phyloP scores from a whole-genome alignment of 2,888 invertebrate species.

The Ferdinandea cuprea region DNA sequence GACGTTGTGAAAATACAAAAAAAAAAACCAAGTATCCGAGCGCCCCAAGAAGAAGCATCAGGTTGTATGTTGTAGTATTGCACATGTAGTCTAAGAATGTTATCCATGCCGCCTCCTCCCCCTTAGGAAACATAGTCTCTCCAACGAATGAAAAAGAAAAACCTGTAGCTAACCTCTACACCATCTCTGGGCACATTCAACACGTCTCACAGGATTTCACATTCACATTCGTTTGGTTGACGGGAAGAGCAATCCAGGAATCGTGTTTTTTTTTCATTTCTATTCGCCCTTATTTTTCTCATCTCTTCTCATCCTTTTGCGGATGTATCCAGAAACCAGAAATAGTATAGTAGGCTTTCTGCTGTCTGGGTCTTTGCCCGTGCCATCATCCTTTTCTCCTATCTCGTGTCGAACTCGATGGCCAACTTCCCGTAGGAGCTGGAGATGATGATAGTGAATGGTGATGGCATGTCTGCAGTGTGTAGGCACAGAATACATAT shows the following conservation, averaged over 20 bases:
- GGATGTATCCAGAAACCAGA: slow-evolving; percentile 48
- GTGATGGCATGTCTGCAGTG: slow-evolving; percentile 73
- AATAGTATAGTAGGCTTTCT: slow-evolving; percentile 67
- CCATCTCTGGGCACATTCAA: slow-evolving; percentile 66
- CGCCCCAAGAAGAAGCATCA: slow-evolving; percentile 31
- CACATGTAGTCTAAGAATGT: slow-evolving; percentile 29
- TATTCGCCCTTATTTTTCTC: slow-evolving; percentile 15
- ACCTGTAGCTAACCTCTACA: slow-evolving; percentile 70
- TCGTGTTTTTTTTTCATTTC: slow-evolving; percentile 35
- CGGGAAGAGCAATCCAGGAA: slow-evolving; percentile 61
- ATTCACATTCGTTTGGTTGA: slow-evolving; percentile 51
- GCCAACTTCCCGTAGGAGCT: slow-evolving; percentile 74
- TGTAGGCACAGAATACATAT: slow-evolving; percentile 73
- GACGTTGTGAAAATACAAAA: too few relatives aligned
- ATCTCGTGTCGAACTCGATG: slow-evolving; percentile 70
- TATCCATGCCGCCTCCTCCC: background rate
- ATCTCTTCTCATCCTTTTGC: slow-evolving; percentile 18
- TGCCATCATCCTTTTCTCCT: slow-evolving; percentile 19
- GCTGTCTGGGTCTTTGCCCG: slow-evolving; percentile 61
- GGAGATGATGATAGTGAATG: slow-evolving; percentile 68
- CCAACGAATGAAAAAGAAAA: slow-evolving; percentile 7
- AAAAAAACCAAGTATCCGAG: slow-evolving; percentile 37
- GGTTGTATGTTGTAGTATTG: slow-evolving; percentile 41
- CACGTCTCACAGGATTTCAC: slow-evolving; percentile 71
- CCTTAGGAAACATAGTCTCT: background rate